These are phyloP conservation scores for Leontopithecus rosalia DNA, from an alignment of 2,797 vertebrate species.

Conservation along the genomic window DNA sequence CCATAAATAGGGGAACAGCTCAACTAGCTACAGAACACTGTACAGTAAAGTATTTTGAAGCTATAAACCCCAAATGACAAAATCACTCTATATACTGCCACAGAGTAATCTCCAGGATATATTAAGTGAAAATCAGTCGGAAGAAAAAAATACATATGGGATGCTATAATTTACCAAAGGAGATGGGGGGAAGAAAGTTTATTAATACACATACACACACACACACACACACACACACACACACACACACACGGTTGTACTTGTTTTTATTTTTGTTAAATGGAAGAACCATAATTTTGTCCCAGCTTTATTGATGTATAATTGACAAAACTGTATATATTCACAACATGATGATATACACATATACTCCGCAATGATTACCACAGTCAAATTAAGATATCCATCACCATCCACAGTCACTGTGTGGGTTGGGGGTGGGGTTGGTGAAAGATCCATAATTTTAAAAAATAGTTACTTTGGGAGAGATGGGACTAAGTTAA, in stretches of 20 bases:
- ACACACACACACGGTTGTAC: not conserved
- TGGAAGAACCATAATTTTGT: not conserved
- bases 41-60: not conserved
- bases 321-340: not conserved
- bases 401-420: not conserved
- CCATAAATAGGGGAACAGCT: not conserved
- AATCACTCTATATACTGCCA: not conserved
- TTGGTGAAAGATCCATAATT: not conserved
- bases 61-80: not conserved
- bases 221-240: not conserved
- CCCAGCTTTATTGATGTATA: not conserved
- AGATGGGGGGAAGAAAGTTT: not conserved
- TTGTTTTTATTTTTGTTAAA: not conserved
- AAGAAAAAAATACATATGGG: not conserved
- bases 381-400: not conserved
- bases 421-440: not conserved
- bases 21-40: not conserved
- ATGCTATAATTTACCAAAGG: not conserved
- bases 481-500: not conserved
- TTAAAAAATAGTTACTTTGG: not conserved
- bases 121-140: not conserved
- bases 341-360: not conserved
- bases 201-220: not conserved
- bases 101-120: not conserved
- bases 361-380: not conserved